These are phyloP conservation scores for Taenioides sp. DNA, from an alignment of 2,797 vertebrate genomes.

Conservation along the genomic window DNA sequence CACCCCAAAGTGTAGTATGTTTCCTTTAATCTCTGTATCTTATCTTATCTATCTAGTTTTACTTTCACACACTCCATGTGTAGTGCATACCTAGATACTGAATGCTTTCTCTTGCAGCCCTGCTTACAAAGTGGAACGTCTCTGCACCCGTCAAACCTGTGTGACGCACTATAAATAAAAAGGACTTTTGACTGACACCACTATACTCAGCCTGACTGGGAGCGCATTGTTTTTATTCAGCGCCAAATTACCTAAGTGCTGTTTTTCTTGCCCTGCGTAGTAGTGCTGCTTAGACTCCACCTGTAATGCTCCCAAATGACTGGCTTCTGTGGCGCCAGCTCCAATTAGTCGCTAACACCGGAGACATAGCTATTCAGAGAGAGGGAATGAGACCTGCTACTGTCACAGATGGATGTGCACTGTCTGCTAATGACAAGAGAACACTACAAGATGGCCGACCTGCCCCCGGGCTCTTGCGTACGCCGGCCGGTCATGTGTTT, in stretches of 20 bases:
- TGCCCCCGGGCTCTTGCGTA: slow-evolving; percentile 20
- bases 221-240: slow-evolving; percentile 61
- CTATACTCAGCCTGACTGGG: slow-evolving; percentile 26
- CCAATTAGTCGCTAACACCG: slow-evolving; percentile 77
- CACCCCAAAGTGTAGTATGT: too few relatives aligned
- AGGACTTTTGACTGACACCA: slow-evolving; percentile 22
- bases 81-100: not conserved
- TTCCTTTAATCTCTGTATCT: too few relatives aligned
- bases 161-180: slow-evolving; percentile 36
- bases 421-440: slow-evolving; percentile 71
- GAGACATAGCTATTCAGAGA: slow-evolving; percentile 76
- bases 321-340: slow-evolving; percentile 76
- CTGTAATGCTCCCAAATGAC: slow-evolving; percentile 80
- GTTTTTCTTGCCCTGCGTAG: slow-evolving; percentile 57
- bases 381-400: slow-evolving; percentile 69
- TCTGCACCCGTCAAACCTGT: slow-evolving; percentile 55
- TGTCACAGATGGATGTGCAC: slow-evolving; percentile 69
- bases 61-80: not conserved
- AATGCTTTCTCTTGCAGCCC: not conserved
- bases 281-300: slow-evolving; percentile 71
- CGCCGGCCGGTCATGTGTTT: too few relatives aligned
- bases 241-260: slow-evolving; percentile 38
- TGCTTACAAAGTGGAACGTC: slow-evolving; percentile 8
- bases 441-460: slow-evolving; percentile 57
- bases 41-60: too few relatives aligned